Evolutionary conservation across 1,140 invertebrate genomes (phyloP).

Genomic region (Lucilia sericata): DNA sequence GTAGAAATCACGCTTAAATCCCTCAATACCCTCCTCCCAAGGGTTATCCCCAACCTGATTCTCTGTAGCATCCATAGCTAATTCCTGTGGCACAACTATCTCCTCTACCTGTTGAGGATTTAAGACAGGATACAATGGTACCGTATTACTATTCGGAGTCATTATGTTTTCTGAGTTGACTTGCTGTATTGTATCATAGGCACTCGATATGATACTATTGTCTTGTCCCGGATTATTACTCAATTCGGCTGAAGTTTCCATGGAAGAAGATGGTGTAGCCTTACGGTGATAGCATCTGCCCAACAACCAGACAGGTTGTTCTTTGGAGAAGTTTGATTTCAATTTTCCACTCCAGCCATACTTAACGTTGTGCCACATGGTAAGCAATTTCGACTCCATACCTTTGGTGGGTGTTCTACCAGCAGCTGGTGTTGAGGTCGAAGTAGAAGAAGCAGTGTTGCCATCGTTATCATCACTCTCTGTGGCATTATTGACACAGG

Average conservation of each 20-base stretch:
- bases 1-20: constrained; percentile 82
- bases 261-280: constrained; percentile 73
- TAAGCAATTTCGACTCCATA: constrained; percentile 83
- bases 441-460: neutral
- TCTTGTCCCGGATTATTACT: constrained; percentile 43
- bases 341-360: constrained; percentile 88
- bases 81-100: constrained; percentile 64
- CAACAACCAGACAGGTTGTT: constrained; percentile 86
- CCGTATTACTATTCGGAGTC: constrained; percentile 27
- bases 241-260: constrained; percentile 76
- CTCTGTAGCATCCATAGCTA: constrained; percentile 71
- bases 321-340: constrained; percentile 86
- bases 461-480: neutral
- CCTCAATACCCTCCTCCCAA: constrained; percentile 78
- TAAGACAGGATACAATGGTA: constrained; percentile 56
- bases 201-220: constrained; percentile 50
- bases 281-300: constrained; percentile 86
- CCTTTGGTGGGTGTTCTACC: constrained; percentile 71
- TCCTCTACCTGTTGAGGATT: constrained; percentile 62
- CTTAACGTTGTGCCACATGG: constrained; percentile 92
- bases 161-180: constrained; percentile 18
- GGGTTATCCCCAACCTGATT: constrained; percentile 70
- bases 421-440: constrained; percentile 50
- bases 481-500: neutral
- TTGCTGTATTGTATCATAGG: constrained; percentile 56